A percentile compares a stretch with the other conserved stretches of the same genome.
These are phyloP conservation scores for Pandemis heparana DNA, from an alignment of 2,888 invertebrate species.

Conservation along the genomic window DNA sequence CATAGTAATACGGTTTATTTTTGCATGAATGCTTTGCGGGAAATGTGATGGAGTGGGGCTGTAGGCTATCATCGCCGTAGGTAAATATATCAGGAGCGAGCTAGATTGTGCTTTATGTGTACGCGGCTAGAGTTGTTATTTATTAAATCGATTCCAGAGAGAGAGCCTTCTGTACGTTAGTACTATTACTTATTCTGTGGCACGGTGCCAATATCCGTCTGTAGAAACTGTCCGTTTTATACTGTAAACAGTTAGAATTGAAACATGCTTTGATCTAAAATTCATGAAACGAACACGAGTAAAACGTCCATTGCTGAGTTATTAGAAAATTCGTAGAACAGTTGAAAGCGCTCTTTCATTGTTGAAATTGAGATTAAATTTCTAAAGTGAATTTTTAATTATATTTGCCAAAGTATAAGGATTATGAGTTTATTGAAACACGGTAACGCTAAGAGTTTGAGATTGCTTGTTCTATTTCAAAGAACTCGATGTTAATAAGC, in stretches of 20 bases:
- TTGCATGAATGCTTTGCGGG: no score
- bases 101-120: no score
- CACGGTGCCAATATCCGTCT: neutral
- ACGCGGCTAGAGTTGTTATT: no score
- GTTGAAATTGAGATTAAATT: neutral
- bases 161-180: no score
- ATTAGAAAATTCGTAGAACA: neutral
- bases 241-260: neutral
- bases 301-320: neutral
- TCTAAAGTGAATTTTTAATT: constrained; percentile 5
- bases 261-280: neutral
- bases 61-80: no score
- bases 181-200: no score
- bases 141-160: no score
- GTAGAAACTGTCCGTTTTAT: neutral
- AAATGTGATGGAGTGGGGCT: no score
- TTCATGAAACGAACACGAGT: neutral
- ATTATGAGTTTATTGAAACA: neutral
- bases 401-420: neutral
- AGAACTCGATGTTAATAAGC: no score
- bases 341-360: neutral
- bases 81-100: no score
- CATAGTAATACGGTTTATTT: no score
- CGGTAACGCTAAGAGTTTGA: neutral
- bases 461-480: no score